Base-by-base conservation (phyloP, 2,797 vertebrate genomes). In the Denticeps clupeoides region DNA sequence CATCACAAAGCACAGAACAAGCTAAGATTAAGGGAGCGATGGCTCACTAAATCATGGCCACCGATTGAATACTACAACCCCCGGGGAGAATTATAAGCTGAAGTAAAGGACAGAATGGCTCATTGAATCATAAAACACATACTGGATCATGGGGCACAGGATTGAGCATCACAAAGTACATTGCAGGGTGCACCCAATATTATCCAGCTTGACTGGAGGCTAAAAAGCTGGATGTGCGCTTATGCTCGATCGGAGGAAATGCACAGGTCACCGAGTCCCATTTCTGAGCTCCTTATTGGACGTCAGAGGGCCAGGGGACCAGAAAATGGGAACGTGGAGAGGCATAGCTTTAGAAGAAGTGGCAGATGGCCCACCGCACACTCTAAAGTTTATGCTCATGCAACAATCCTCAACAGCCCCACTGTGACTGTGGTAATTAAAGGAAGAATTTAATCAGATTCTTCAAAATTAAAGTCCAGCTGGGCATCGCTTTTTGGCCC, bases 361-460 rank as follows among this genome's bases (percentile, higher is more conserved):
- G 77, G 78, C 82, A 83, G 84, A 87, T 86, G 85, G 83, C 74
- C 72, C 74, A 35, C 15, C 13, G 15, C 7, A 69, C 78, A 80
- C 75, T 59, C 55, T 82, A 80, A 82, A 68, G 78, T 74, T 80
- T 71, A 80, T 79, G 81, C 77, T 81, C 77, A 78, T 77, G 78
- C 81, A 81, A 81, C 77, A 73, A 72, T 77, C 77, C 77, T 78
- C 81, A 78, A 82, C 80, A 78, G 79, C 80, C 82, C 81, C 79
- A 78, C 63, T 67, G 81, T 83, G 80, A 83, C 77, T 77, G 62
- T 65, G 71, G 76, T 84, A 83, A 86, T 85, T 85, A 86, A 83
- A 84, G 82, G 79, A 79, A 73, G 79, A 83, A 83, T 84, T 82
- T 84, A 86, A 84, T 86, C 83, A 84, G 72, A 83, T 83, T 84